Evolutionary conservation across 1,140 invertebrate genomes (phyloP), one percentile per base, ranked within the genome.

Genomic region (Globodera rostochiensis): DNA sequence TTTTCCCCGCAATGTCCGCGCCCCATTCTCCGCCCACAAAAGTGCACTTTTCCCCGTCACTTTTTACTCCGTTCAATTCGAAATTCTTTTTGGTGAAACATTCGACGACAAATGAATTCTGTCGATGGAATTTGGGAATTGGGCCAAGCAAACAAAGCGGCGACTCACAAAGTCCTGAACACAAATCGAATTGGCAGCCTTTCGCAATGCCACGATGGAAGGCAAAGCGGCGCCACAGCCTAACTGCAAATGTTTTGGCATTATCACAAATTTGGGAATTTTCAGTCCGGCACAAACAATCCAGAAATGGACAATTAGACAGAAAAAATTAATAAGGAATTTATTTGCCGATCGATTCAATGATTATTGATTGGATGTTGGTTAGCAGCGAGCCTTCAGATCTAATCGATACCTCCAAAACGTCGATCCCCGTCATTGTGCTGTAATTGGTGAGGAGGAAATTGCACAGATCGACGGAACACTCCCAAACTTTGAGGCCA

Each of bases 401-500:
- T 36, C 36, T 36, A 36, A 1, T 36, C 36, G 36, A 36, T 11
- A 83, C 80, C 80, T 83, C 82, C 46, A 83, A 64, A 47, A 83
- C 67, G 21, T 64, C 69, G n/a, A 76, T 79, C 4, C 83, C 83
- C 13, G 13, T 64, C 57, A 64, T 64, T 49, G 21, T 49, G 46
- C 74, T 19, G 25, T 85, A 60, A 25, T 77, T 69, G 11, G 49
- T 45, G 46, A 66, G 53, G 15, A 84, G 49, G 46, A 74, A 77
- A 64, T 80, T 73, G 66, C 49, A n/a, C 19, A 84, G 60, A 77
- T 84, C 83, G 5, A 84, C 36, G 6, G 82, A n/a, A 57, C 83
- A 84, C 69, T 84, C 83, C 83, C 83, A 84, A 71, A 84, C 47
- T 80, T 84, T 84, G 21, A 84, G 66, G 13, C 83, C 83, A 49